phyloP scores from a whole-genome alignment of 2,888 invertebrate genomes.

The Ashinkailepas kermadecensis region DNA sequence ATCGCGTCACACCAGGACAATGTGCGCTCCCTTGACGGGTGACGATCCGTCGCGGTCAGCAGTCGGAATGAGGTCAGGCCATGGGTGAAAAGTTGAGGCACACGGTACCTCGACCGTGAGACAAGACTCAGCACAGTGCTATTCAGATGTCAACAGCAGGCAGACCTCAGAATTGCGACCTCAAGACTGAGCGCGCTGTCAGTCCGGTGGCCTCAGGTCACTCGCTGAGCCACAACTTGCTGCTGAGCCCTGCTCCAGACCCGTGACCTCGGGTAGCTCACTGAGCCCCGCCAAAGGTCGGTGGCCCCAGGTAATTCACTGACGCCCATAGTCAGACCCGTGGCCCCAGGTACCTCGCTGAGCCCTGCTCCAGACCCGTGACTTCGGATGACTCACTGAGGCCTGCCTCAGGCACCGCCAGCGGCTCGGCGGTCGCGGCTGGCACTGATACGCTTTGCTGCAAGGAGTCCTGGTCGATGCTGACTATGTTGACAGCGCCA shows the following conservation, averaged over 20 bases:
- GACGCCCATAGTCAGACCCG: too few relatives aligned
- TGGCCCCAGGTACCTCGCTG: not conserved
- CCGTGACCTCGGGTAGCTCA: not conserved
- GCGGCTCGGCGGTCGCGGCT: not conserved
- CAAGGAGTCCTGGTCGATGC: constrained; percentile 13
- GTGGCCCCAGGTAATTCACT: too few relatives aligned
- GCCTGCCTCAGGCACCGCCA: not conserved
- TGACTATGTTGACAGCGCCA: constrained; percentile 16
- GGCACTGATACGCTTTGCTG: not conserved
- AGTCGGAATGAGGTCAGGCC: too few relatives aligned
- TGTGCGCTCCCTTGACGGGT: too few relatives aligned
- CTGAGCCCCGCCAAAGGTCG: not conserved
- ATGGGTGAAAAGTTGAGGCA: too few relatives aligned
- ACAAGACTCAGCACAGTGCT: not conserved
- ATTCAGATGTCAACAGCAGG: not conserved
- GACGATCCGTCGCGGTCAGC: too few relatives aligned
- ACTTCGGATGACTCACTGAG: not conserved
- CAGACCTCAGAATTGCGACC: not conserved
- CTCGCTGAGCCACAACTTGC: too few relatives aligned
- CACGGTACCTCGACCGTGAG: not conserved
- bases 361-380: not conserved
- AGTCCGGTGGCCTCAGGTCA: too few relatives aligned
- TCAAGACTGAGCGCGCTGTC: not conserved
- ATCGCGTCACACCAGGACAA: too few relatives aligned
- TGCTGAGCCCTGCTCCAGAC: not conserved